Conservation (phyloP, 2,113 vertebrate species). For the Podiceps cristatus region DNA sequence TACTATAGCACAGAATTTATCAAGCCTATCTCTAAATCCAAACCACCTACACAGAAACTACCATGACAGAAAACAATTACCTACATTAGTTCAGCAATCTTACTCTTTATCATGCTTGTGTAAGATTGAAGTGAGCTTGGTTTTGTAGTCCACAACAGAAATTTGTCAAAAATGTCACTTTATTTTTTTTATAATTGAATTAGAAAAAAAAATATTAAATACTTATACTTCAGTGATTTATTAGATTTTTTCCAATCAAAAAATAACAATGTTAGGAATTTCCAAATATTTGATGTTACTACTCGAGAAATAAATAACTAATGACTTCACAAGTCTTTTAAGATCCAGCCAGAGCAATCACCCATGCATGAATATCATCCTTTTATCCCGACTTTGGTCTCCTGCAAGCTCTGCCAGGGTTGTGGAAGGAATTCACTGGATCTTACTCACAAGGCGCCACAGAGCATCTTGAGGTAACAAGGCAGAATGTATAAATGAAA, state of each 20-base stretch:
- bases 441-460: neutral
- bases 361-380: neutral
- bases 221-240: neutral
- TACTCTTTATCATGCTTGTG: neutral
- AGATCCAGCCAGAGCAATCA: neutral
- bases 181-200: neutral
- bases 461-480: neutral
- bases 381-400: neutral
- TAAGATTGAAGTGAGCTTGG: neutral
- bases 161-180: neutral
- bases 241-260: neutral
- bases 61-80: neutral
- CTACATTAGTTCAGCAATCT: neutral
- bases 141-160: neutral
- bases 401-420: fast-evolving
- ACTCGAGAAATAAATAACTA: neutral
- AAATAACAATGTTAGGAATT: neutral
- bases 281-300: neutral
- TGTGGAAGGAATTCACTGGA: fast-evolving
- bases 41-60: neutral
- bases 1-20: neutral
- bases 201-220: neutral
- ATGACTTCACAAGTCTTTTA: neutral
- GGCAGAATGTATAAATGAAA: neutral
- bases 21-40: neutral